Evolutionary conservation across 2,888 invertebrate genomes (phyloP), one percentile per base, ranked within the genome.

Genomic region (Thera obeliscata): DNA sequence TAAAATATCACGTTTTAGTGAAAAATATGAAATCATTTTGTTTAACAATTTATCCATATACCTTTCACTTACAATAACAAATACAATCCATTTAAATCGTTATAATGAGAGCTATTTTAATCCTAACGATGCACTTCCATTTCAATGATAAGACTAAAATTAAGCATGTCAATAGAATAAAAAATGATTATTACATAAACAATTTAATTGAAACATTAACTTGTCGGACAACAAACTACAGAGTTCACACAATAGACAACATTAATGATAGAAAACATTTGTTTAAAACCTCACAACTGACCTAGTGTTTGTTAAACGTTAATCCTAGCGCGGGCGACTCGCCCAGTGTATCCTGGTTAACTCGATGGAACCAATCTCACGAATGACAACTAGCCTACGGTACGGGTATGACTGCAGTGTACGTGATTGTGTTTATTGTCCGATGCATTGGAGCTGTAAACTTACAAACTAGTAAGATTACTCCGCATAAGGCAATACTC

Each of bases 161-260:
- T 89, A 91, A 92, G 90, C 89, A 90, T 90, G 91, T 92, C 90
- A 90, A 88, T 89, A 90, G 87, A 90, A 91, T 90, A 89, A 92
- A 91, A 88, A 90, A 91, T 84, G 80, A 88, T 89, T 87, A 90
- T 89, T 90, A 92, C 87, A 89, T 91, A 92, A 93, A 92, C 91
- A 91, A 90, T 91, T 91, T 90, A 90, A 91, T 91, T 85, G 84
- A 88, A 91, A 91, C 87, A 89, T 89, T 84, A 91, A 91, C 89
- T 87, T 71, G 80, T 90, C 90, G 89, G 91, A 92, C 92, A 92
- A 93, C 89, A 91, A 91, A 92, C 91, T 90, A 90, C 90, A 88
- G 82, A 85, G 85, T 87, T 83, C 87, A 91, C 90, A 87, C 87
- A 87, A 87, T 83, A 87, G 83, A 89, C 88, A 87, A 89, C 82